A percentile compares a stretch with the other conserved stretches of the same genome.
Evolutionary conservation across 2,797 vertebrate genomes (phyloP).

Genomic region (Syncerus caffer): DNA sequence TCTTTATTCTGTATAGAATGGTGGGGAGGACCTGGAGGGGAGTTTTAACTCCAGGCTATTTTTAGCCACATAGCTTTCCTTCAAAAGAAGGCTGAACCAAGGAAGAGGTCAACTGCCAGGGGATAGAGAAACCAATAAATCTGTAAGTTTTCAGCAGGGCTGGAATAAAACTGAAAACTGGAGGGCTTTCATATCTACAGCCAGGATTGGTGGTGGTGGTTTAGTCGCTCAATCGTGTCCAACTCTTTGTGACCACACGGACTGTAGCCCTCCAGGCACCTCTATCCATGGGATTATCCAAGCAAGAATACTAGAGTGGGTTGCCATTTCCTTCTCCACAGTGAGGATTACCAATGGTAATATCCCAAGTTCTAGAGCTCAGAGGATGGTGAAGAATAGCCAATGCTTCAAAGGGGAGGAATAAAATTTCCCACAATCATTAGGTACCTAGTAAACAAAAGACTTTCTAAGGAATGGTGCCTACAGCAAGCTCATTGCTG

Average conservation of each 20-base stretch:
- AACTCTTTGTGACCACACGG: not conserved
- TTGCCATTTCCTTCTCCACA: not conserved
- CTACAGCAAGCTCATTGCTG: not conserved
- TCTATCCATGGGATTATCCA: not conserved
- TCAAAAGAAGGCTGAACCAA: not conserved
- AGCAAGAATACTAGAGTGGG: not conserved
- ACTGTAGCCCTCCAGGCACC: not conserved
- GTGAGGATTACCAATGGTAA: not conserved
- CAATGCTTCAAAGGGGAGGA: not conserved
- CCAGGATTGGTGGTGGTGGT: not conserved
- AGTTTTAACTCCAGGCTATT: not conserved
- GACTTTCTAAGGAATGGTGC: not conserved
- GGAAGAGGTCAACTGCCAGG: not conserved
- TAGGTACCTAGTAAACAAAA: not conserved
- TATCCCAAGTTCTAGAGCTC: not conserved
- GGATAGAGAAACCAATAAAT: not conserved
- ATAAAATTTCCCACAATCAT: not conserved
- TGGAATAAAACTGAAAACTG: not conserved
- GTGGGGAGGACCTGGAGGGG: not conserved
- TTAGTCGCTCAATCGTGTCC: fast-evolving
- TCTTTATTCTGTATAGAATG: not conserved
- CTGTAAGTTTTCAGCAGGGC: not conserved
- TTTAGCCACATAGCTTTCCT: not conserved
- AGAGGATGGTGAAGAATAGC: not conserved
- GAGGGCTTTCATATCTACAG: not conserved